These are phyloP conservation scores for Pachyuromys duprasi DNA, from an alignment of 2,797 vertebrate genomes.

Conservation along the genomic window DNA sequence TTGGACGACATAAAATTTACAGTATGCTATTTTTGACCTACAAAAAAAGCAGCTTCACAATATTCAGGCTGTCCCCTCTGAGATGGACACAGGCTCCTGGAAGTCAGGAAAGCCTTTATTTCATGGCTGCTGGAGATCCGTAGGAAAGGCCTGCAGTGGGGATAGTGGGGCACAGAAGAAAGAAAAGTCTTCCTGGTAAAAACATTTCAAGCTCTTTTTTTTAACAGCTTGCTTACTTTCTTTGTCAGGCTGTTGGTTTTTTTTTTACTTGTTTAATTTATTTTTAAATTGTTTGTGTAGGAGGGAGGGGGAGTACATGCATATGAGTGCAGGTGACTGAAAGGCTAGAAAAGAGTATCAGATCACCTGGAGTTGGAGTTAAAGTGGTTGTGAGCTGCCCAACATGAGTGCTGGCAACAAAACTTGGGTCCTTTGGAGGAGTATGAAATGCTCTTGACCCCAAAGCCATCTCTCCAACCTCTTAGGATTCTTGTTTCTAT, in stretches of 20 bases:
- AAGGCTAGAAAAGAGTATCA: background rate
- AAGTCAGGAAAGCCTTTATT: background rate
- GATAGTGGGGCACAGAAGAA: background rate
- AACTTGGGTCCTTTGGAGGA: background rate
- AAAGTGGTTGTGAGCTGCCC: background rate
- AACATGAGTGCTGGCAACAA: background rate
- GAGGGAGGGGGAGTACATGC: background rate
- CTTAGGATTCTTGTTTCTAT: background rate
- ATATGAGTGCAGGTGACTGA: background rate
- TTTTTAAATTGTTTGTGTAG: background rate
- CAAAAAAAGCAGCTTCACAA: background rate
- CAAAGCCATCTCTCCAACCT: background rate
- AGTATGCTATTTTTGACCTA: background rate
- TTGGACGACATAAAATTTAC: conserved; percentile 17
- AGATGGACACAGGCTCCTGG: background rate
- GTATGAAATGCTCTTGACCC: background rate
- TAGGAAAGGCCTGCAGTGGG: background rate
- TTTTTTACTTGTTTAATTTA: background rate
- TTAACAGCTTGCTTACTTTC: background rate
- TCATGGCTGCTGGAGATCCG: background rate
- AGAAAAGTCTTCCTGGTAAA: background rate
- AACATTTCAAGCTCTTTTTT: background rate
- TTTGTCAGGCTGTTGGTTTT: background rate
- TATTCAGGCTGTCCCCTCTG: background rate
- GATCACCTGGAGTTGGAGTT: background rate